These are phyloP conservation scores for Halocaridina rubra DNA, from an alignment of 2,888 invertebrate genomes.

Conservation along the genomic window DNA sequence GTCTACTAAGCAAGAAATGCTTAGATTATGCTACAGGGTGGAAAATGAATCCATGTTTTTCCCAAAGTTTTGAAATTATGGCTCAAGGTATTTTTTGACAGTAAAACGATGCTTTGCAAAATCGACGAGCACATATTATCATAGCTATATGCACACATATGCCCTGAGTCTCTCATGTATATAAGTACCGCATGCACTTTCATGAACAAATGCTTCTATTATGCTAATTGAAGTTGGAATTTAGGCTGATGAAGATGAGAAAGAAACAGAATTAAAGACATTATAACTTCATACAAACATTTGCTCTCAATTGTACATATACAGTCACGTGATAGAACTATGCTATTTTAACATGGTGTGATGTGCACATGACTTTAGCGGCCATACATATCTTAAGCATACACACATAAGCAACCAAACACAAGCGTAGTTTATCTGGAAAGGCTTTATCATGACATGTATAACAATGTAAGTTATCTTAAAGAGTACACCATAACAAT, in stretches of 20 bases:
- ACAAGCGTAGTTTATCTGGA: constrained; percentile 12
- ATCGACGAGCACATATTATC: constrained; percentile 53
- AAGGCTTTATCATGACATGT: constrained; percentile 11
- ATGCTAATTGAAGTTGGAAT: too few species aligned
- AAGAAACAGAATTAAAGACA: not conserved
- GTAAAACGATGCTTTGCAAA: too few species aligned
- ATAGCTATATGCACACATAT: not conserved
- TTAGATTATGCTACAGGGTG: not conserved
- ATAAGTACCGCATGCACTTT: constrained; percentile 10
- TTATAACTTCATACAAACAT: not conserved
- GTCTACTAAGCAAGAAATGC: not conserved
- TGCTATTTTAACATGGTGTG: not conserved
- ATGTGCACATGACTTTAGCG: not conserved
- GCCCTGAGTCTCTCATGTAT: constrained; percentile 1
- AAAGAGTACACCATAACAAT: constrained; percentile 7
- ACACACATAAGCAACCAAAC: not conserved
- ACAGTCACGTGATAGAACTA: too few species aligned
- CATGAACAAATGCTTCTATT: constrained; percentile 1
- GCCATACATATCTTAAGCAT: not conserved
- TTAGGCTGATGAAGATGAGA: too few species aligned
- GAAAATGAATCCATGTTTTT: too few species aligned
- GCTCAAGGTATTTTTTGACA: too few species aligned
- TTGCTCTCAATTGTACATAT: not conserved
- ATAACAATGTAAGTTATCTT: not conserved
- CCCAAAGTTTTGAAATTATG: too few species aligned